Evolutionary conservation across 2,888 invertebrate species (phyloP), one percentile per base, ranked within the genome.

Genomic region (Drosophila greeni): DNA sequence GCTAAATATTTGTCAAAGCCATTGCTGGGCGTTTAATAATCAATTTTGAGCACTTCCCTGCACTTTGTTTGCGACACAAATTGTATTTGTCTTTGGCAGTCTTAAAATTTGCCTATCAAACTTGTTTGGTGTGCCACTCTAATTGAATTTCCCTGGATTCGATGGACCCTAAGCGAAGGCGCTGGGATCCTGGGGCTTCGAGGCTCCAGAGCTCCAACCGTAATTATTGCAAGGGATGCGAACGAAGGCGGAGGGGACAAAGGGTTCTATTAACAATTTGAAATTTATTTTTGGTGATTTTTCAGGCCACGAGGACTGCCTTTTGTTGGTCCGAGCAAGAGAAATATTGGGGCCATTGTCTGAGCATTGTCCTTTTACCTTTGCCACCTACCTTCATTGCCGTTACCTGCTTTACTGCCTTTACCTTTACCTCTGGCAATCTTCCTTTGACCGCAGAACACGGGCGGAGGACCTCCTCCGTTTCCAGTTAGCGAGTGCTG

Each of bases 271-370:
- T 67, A 59, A 59, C 69, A 67, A 67, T 70, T 70, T 70, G 49
- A 52, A 70, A 70, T 70, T 64, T 70, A 70, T 64, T 65, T 64
- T 58, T 34, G 58, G 48, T 54, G 51, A 57, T 61, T 31, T 65
- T 66, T 67, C 53, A 49, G 42, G 60, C 9, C 11, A 31, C 48
- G 37, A 20, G 53, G 24, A 12, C 55, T 33, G 59, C 55, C 64
- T 23, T 42, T 76, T 70, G 80, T 66, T 68, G 43, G 42, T 31
- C 37, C 29, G 48, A 51, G 57, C 24, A 26, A 31, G 59, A 65
- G 68, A 65, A 60, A 60, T 68, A 70, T 72, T 73, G 56, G n/a
- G 59, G 60, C 62, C 47, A 74, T 70, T 81, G 71, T 70, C 61
- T 60, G 57, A 24, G 66, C 61, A 60, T 66, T 75, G 71, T 66